These are phyloP conservation scores for Scaptomyza polygonia DNA, from an alignment of 2,888 invertebrate species.

Conservation along the genomic window DNA sequence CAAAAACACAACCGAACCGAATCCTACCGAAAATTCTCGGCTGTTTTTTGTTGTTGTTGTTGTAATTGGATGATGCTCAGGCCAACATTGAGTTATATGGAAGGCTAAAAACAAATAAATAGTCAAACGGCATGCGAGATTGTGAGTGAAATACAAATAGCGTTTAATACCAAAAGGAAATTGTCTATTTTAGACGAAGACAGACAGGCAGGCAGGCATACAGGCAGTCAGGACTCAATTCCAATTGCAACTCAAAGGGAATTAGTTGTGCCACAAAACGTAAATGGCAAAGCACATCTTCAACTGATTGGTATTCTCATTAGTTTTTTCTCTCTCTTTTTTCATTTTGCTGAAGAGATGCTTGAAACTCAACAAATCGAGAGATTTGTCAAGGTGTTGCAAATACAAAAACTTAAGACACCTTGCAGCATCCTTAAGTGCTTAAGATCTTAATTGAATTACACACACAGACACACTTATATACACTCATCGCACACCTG, in stretches of 20 bases:
- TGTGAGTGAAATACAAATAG: constrained; percentile 79
- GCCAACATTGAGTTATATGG: constrained; percentile 8
- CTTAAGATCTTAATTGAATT: constrained; percentile 47
- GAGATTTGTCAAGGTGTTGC: constrained; percentile 32
- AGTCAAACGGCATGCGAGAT: constrained; percentile 67
- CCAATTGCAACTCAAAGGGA: constrained; percentile 54
- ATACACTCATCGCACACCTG: constrained; percentile 14
- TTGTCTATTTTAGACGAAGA: constrained; percentile 67
- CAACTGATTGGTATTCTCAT: constrained; percentile 51
- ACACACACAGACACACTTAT: constrained; percentile 21
- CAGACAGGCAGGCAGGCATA: constrained; percentile 24
- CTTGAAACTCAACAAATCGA: constrained; percentile 31
- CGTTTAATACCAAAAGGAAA: constrained; percentile 80
- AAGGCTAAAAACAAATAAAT: constrained; percentile 75
- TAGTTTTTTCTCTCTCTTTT: constrained; percentile 25
- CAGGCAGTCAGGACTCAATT: constrained; percentile 29
- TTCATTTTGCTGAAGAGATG: constrained; percentile 28
- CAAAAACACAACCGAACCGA: constrained; percentile 8
- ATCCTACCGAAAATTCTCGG: constrained; percentile 11
- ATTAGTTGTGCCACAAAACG: constrained; percentile 56
- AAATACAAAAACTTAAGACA: constrained; percentile 45
- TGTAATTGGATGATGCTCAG: constrained; percentile 73
- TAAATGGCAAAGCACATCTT: constrained; percentile 23
- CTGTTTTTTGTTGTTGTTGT: constrained; percentile 20
- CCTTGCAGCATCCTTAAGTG: constrained; percentile 34